Base-by-base conservation (phyloP, 2,888 invertebrate genomes). In the Coleophora deauratella region DNA sequence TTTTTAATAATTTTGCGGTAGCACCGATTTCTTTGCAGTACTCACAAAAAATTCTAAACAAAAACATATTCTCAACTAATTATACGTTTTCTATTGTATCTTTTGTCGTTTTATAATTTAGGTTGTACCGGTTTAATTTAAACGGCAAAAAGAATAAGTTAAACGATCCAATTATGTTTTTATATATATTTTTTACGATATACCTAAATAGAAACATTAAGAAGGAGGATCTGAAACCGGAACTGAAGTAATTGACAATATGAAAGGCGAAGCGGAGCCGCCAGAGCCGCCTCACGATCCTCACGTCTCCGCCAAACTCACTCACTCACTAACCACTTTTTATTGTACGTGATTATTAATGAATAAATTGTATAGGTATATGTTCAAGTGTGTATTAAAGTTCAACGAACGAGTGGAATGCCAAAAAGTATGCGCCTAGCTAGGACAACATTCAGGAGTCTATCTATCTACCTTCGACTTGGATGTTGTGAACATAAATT, bases 341-440 rank as follows among this genome's bases (percentile, higher is more conserved):
- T 81, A 73, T 66, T 64, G 54, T 52, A 53, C 60, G 66, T 74
- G 72, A 73, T 77, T 78, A 74, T 71, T 76, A 73, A 78, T 74
- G 71, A 75, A 74, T 79, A 79, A 76, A 77, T 74, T 65, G 54
- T 74, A 69, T 71, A 66, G 65, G 54, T 74, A 69, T 71, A 66
- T 70, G 67, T 72, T 59, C 66, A 69, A 73, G 72, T 78, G 72
- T 67, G 72, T 78, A 72, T 67, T 55, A 62, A 73, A 73, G 84
- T 79, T 81, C 82, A 76, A 79, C 51, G 80, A 53, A 69, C 82
- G 64, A 54, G 50, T 48, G 72, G 79, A 78, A 80, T 81, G 79
- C 67, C 72, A 67, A 75, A 80, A 84, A 84, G 81, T 81, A 76
- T 73, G 62, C 65, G 68, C 64, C 74, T 77, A 80, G 78, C 74